Evolutionary conservation across 2,888 invertebrate genomes (phyloP).

Genomic region (Zygogramma bicolorata): DNA sequence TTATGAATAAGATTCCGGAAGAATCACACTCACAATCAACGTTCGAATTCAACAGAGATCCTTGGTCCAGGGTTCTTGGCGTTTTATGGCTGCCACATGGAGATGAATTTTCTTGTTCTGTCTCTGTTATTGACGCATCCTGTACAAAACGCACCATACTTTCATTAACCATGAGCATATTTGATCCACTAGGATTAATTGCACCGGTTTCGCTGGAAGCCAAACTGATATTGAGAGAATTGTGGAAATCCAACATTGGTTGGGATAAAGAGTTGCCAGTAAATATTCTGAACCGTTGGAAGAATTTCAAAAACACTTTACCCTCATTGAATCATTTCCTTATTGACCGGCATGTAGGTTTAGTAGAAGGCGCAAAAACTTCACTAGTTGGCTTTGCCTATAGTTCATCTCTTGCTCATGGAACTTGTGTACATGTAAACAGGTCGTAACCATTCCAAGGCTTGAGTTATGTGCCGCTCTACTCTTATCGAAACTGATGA

Average conservation of each 20-base stretch:
- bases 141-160: neutral
- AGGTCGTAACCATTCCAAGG: neutral
- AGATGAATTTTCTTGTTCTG: neutral
- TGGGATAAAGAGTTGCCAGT: neutral
- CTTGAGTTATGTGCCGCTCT: neutral
- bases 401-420: neutral
- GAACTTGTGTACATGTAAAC: neutral
- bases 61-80: neutral
- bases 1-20: neutral
- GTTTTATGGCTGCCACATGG: neutral
- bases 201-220: too few species aligned
- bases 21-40: neutral
- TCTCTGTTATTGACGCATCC: neutral
- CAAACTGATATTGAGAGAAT: neutral
- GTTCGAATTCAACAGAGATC: neutral
- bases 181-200: neutral
- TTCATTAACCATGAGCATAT: neutral
- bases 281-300: neutral
- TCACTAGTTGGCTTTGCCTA: neutral
- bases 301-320: neutral
- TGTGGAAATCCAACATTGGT: neutral
- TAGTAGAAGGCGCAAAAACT: neutral
- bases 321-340: neutral
- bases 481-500: neutral
- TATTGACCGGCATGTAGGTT: neutral